Evolutionary conservation across 1,140 invertebrate genomes (phyloP).

Genomic region (Pissodes strobi): DNA sequence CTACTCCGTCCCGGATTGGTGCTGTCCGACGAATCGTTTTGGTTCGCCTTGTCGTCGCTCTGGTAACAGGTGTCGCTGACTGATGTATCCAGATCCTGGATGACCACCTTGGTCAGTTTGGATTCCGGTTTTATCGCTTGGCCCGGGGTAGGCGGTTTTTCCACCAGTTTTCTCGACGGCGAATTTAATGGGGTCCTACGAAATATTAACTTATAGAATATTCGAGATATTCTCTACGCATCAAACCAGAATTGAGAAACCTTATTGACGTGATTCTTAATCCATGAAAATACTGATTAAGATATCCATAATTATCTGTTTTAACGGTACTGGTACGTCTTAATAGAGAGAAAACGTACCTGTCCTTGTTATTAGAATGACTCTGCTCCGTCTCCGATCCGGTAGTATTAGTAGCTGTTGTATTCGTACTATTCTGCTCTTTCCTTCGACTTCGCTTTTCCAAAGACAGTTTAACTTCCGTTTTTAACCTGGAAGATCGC

Average conservation of each 20-base stretch:
- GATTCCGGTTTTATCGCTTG: conserved; percentile 46
- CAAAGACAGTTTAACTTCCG: conserved; percentile 70
- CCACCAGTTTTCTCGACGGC: conserved; percentile 41
- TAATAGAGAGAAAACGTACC: too few species aligned
- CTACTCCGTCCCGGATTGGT: conserved; percentile 54
- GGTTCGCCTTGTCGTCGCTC: conserved; percentile 47
- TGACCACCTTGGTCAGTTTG: conserved; percentile 43
- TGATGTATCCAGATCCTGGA: conserved; percentile 53
- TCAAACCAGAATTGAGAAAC: too few species aligned
- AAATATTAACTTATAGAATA: too few species aligned
- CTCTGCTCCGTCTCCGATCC: conserved; percentile 78
- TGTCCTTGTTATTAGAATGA: conserved; percentile 63
- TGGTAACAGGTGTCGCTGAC: conserved; percentile 51
- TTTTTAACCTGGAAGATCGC: conserved; percentile 62
- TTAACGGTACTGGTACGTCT: too few species aligned
- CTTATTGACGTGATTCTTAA: too few species aligned
- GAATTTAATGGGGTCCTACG: conserved; percentile 47
- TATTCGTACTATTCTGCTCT: conserved; percentile 60
- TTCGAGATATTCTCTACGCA: too few species aligned
- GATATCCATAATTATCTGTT: too few species aligned
- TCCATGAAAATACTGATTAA: too few species aligned
- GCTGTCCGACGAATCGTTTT: conserved; percentile 50
- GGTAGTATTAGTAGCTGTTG: conserved; percentile 64
- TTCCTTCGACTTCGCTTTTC: conserved; percentile 64
- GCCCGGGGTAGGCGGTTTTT: conserved; percentile 43